phyloP scores from a whole-genome alignment of 2,113 vertebrate genomes.

The Lagopus leucura region DNA sequence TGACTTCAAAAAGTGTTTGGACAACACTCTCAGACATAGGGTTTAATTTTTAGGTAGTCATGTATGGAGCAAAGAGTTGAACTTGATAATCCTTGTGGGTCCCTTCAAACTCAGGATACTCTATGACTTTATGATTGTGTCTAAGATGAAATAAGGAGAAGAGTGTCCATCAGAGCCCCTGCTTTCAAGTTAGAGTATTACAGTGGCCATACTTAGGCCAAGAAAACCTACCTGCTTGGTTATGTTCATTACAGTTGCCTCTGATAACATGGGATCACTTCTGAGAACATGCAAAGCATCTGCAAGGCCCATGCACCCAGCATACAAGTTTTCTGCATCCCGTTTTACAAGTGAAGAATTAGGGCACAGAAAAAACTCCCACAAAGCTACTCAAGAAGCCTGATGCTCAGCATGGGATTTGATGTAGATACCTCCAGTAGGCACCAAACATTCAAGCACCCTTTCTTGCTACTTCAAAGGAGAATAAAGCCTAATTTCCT shows the following conservation, averaged over 20 bases:
- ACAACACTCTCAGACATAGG: neutral
- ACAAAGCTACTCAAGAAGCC: neutral
- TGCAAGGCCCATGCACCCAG: rapidly evolving
- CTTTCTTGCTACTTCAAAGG: neutral
- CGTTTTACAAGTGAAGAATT: neutral
- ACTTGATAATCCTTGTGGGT: neutral
- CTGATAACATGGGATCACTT: neutral
- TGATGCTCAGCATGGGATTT: neutral
- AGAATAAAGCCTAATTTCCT: neutral
- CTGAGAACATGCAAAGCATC: neutral
- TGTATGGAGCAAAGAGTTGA: neutral
- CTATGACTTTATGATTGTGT: neutral
- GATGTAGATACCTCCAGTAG: neutral
- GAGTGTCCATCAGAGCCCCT: neutral
- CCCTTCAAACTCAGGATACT: neutral
- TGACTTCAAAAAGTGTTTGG: neutral
- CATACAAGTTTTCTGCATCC: neutral
- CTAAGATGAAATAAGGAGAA: neutral
- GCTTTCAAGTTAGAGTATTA: neutral
- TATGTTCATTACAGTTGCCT: neutral
- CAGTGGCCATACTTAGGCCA: neutral
- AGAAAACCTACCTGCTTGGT: neutral
- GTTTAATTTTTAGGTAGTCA: neutral
- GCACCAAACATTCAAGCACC: neutral
- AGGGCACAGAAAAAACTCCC: neutral